Evolutionary conservation across 2,888 invertebrate genomes (phyloP).

Genomic region (Sthenelais limicola): DNA sequence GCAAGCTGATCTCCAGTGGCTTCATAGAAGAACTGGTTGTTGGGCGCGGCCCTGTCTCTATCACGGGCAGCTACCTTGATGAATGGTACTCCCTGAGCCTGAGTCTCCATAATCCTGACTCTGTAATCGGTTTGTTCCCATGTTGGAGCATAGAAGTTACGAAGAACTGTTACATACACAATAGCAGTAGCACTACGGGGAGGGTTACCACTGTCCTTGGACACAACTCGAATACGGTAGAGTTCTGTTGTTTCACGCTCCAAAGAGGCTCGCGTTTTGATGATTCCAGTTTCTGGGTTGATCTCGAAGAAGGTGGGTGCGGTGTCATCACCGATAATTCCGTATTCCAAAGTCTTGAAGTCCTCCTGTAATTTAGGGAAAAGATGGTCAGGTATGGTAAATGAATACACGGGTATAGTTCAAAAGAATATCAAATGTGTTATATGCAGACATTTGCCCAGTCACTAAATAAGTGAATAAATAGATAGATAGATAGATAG

Average conservation of each 20-base stretch:
- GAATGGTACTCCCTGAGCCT: slow-evolving; percentile 47
- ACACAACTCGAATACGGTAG: slow-evolving; percentile 64
- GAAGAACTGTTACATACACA: slow-evolving; percentile 55
- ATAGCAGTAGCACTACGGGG: slow-evolving; percentile 52
- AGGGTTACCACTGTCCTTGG: slow-evolving; percentile 61
- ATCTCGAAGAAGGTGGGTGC: slow-evolving; percentile 60
- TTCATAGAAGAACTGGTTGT: slow-evolving; percentile 59
- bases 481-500: too few relatives aligned
- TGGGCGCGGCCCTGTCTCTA: slow-evolving; percentile 50
- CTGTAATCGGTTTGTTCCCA: slow-evolving; percentile 47
- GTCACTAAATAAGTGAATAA: too few relatives aligned
- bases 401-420: too few relatives aligned
- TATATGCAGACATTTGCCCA: too few relatives aligned
- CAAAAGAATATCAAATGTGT: too few relatives aligned
- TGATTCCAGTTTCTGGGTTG: slow-evolving; percentile 48
- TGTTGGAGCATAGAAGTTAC: slow-evolving; percentile 60
- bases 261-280: slow-evolving; percentile 51
- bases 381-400: too few relatives aligned
- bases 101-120: slow-evolving; percentile 48
- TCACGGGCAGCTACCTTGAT: slow-evolving; percentile 46
- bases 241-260: slow-evolving; percentile 51
- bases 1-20: slow-evolving; percentile 55
- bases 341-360: slow-evolving; percentile 50
- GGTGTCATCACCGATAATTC: slow-evolving; percentile 60
- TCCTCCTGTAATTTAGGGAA: slow-evolving; percentile 43